Evolutionary conservation across 2,113 vertebrate species (phyloP).

Genomic region (Sander vitreus): DNA sequence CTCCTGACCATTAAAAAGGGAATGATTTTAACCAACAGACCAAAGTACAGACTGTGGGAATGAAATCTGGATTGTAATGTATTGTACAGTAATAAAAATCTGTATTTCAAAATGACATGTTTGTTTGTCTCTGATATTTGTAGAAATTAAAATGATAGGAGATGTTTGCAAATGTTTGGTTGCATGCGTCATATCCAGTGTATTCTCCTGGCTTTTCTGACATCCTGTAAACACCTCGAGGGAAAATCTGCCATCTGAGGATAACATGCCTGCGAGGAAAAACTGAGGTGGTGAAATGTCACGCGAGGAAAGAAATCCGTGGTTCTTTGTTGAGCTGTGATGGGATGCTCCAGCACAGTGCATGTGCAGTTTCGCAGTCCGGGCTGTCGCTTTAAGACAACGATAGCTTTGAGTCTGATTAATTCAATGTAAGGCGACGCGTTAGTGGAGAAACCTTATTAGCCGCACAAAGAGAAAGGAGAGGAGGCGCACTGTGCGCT

Average conservation of each 20-base stretch:
- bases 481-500: constrained; percentile 8
- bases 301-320: constrained; percentile 6
- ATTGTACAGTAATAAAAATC: constrained; percentile 79
- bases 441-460: constrained; percentile 75
- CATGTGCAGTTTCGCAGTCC: neutral
- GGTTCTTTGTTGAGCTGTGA: constrained; percentile 19
- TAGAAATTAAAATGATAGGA: neutral
- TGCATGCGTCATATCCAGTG: neutral
- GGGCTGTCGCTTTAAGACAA: constrained; percentile 85
- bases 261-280: neutral
- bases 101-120: constrained; percentile 11
- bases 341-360: constrained; percentile 45
- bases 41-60: constrained; percentile 38
- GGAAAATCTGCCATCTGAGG: neutral
- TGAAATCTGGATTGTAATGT: constrained; percentile 69
- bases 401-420: constrained; percentile 73
- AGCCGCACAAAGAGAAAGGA: constrained; percentile 27
- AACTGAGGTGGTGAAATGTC: constrained; percentile 21
- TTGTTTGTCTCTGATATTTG: neutral
- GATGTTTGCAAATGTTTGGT: neutral
- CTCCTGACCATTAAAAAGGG: constrained; percentile 14
- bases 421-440: constrained; percentile 81
- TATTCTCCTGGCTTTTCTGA: neutral
- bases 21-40: constrained; percentile 57
- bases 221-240: neutral